phyloP scores from a whole-genome alignment of 2,888 invertebrate genomes.

The Tigriopus californicus region DNA sequence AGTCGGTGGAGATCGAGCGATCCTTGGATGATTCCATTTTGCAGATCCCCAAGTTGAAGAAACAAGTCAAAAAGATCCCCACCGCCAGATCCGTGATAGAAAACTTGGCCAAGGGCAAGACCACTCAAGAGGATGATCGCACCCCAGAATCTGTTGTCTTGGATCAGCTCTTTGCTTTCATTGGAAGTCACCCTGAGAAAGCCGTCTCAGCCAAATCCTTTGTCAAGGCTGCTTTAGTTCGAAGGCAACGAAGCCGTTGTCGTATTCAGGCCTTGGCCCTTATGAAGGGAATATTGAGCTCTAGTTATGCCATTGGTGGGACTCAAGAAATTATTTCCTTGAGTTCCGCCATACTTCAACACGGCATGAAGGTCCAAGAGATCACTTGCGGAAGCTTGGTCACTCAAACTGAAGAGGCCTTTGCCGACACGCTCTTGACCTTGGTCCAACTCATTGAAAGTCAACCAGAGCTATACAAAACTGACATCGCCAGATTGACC shows the following conservation, averaged over 20 bases:
- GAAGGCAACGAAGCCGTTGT: slow-evolving; percentile 24
- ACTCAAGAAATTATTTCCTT: background rate
- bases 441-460: slow-evolving; percentile 26
- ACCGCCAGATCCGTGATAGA: background rate
- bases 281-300: slow-evolving; percentile 21
- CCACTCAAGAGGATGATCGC: slow-evolving; percentile 19
- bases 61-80: background rate
- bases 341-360: slow-evolving; percentile 23
- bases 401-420: slow-evolving; percentile 25
- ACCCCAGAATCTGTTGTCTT: slow-evolving; percentile 25
- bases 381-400: slow-evolving; percentile 21
- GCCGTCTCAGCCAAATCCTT: slow-evolving; percentile 26
- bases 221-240: slow-evolving; percentile 24
- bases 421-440: slow-evolving; percentile 27
- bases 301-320: background rate
- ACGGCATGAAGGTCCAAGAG: slow-evolving; percentile 25
- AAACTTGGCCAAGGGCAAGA: background rate
- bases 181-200: slow-evolving; percentile 27
- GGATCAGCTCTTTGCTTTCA: slow-evolving; percentile 27
- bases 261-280: slow-evolving; percentile 25
- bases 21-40: slow-evolving; percentile 14
- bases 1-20: slow-evolving; percentile 1
- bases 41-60: slow-evolving; percentile 10
- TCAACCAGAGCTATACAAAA: slow-evolving; percentile 27
- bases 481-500: slow-evolving; percentile 27